Percentiles rank a stretch among this genome's conserved stretches.
phyloP scores from a whole-genome alignment of 1,140 invertebrate species.

The Yoshiicerus persimilis region DNA sequence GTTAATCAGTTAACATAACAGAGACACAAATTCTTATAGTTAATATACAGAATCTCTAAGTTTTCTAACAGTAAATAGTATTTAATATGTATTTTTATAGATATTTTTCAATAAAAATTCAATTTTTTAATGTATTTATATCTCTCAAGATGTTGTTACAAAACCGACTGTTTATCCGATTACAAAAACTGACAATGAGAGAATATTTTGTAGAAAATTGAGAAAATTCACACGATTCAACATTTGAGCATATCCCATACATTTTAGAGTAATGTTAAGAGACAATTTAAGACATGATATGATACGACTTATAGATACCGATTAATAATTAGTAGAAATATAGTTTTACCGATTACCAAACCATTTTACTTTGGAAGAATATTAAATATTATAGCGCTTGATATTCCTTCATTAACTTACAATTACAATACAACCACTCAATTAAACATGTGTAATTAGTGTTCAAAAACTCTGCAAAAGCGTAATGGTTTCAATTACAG shows the following conservation, averaged over 20 bases:
- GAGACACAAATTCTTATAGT: neutral
- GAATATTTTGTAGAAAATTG: neutral
- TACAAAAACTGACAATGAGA: neutral
- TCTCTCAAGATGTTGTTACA: neutral
- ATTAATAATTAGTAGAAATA: neutral
- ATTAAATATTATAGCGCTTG: neutral
- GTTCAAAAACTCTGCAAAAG: conserved; percentile 1
- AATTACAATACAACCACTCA: neutral
- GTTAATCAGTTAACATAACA: neutral
- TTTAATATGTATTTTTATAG: neutral
- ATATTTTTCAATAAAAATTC: neutral
- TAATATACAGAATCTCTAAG: neutral
- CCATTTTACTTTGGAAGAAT: neutral
- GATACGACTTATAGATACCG: neutral
- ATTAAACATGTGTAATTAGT: neutral
- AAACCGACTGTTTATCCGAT: neutral
- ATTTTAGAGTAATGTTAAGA: too few relatives aligned
- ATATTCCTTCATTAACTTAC: neutral
- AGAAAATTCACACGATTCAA: neutral
- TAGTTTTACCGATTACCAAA: neutral
- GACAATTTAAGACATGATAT: neutral
- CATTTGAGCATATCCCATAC: neutral
- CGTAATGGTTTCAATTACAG: conserved; percentile 13
- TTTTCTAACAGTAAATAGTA: neutral
- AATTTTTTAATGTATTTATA: too few relatives aligned